These are phyloP conservation scores for Mungos mungo DNA, from an alignment of 2,113 vertebrate species.

Conservation along the genomic window DNA sequence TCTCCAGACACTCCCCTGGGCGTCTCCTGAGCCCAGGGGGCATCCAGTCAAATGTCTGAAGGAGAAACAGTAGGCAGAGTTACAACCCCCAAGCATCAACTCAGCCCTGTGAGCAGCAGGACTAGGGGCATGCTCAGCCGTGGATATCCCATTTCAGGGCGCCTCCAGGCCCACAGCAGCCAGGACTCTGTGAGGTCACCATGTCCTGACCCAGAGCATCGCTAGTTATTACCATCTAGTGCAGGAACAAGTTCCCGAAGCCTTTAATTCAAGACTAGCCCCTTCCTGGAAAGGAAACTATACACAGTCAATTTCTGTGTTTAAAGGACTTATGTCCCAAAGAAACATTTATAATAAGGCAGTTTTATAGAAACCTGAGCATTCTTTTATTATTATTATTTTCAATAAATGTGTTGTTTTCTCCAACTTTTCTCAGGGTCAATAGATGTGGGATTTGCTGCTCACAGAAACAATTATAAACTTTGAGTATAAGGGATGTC, in stretches of 20 bases:
- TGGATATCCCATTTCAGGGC: not conserved
- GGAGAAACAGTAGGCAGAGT: not conserved
- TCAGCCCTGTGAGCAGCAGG: accelerated
- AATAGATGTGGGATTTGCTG: not conserved
- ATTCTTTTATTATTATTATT: not conserved
- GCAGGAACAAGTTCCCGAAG: not conserved
- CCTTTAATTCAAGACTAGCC: not conserved
- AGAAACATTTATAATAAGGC: not conserved
- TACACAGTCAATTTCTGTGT: not conserved
- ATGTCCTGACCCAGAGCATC: not conserved
- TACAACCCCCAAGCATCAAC: accelerated
- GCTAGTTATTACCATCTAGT: not conserved
- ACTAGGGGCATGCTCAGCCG: not conserved
- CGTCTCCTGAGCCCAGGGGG: not conserved
- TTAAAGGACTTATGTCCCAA: not conserved
- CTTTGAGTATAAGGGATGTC: not conserved
- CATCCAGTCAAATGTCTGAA: not conserved
- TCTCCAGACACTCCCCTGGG: not conserved
- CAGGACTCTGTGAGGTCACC: not conserved
- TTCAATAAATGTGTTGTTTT: not conserved
- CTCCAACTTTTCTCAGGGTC: not conserved
- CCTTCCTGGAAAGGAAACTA: not conserved
- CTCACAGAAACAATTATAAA: not conserved
- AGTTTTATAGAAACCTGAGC: not conserved
- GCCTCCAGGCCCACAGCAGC: too few relatives aligned